phyloP scores from a whole-genome alignment of 2,888 invertebrate species.

The Ceratothoa steindachneri region DNA sequence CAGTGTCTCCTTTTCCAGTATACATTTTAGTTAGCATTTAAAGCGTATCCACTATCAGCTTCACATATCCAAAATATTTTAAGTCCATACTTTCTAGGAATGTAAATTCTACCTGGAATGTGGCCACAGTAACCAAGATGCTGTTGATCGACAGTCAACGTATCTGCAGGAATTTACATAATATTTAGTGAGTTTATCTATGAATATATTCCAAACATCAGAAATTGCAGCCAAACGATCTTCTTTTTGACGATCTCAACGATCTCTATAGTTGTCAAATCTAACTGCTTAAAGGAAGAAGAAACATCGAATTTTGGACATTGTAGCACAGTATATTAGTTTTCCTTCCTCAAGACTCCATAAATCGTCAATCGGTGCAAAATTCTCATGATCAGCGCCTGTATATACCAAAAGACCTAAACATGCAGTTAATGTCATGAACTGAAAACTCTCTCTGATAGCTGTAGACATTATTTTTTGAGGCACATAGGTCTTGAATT shows the following conservation, averaged over 20 bases:
- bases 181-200: background rate
- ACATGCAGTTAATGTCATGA: no score
- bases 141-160: background rate
- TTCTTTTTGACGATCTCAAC: background rate
- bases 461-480: no score
- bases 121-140: background rate
- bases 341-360: background rate
- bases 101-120: background rate
- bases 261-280: background rate
- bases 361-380: background rate
- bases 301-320: background rate
- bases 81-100: background rate
- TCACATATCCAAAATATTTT: background rate
- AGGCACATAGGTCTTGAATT: no score
- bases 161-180: background rate
- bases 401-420: no score
- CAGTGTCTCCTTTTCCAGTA: background rate
- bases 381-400: background rate
- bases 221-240: background rate
- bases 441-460: no score
- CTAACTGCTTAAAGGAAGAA: background rate
- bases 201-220: background rate
- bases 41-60: background rate
- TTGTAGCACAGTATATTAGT: background rate
- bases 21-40: background rate